phyloP scores from a whole-genome alignment of 1,140 invertebrate species.

The Gonioctena quinquepunctata region DNA sequence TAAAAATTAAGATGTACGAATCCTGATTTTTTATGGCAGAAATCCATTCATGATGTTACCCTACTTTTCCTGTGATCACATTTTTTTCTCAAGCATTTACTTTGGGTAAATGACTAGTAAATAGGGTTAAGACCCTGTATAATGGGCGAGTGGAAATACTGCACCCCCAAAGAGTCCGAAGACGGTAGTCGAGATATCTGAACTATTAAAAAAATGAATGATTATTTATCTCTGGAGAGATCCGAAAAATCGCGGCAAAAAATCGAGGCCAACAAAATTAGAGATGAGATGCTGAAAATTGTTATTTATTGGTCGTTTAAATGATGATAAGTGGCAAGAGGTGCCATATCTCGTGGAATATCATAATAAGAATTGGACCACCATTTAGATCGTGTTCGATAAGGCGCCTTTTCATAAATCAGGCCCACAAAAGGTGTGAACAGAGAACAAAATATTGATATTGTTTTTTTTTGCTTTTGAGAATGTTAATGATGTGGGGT shows the following conservation, averaged over 20 bases:
- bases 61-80: too few species aligned
- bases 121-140: too few species aligned
- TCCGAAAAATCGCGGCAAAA: conserved; percentile 19
- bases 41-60: too few species aligned
- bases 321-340: conserved; percentile 37
- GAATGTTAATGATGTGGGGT: too few species aligned
- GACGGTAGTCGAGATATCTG: too few species aligned
- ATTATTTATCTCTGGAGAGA: not conserved
- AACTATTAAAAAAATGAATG: not conserved
- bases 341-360: conserved; percentile 39
- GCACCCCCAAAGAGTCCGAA: too few species aligned
- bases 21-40: too few species aligned
- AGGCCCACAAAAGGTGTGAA: conserved; percentile 34
- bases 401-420: conserved; percentile 37
- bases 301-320: conserved; percentile 35
- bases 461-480: not conserved
- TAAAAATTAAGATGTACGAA: too few species aligned
- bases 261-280: conserved; percentile 5
- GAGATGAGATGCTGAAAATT: conserved; percentile 17
- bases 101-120: too few species aligned
- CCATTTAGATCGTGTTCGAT: conserved; percentile 43
- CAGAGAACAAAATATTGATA: conserved; percentile 11
- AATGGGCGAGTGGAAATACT: too few species aligned
- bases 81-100: too few species aligned
- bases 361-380: conserved; percentile 37